Evolutionary conservation across 2,797 vertebrate species (phyloP).

Genomic region (Xenentodon cancila): DNA sequence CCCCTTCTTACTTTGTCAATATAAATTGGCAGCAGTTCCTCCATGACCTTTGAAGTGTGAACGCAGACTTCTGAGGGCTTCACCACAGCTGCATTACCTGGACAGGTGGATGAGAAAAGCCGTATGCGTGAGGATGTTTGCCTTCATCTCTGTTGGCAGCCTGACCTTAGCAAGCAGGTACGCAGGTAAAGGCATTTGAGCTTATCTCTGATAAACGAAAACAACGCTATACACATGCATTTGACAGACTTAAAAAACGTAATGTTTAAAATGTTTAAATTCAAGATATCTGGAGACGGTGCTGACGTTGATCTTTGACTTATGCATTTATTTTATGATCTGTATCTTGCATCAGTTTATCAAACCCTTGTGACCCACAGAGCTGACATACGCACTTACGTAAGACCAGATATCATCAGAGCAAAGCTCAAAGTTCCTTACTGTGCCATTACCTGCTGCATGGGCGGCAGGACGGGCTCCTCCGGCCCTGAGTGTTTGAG

Average conservation of each 20-base stretch:
- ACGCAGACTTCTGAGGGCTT: conserved; percentile 84
- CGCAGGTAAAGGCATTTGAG: too few relatives aligned
- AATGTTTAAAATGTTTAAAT: background rate
- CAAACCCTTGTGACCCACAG: conserved; percentile 31
- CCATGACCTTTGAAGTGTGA: conserved; percentile 83
- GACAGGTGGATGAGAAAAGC: conserved; percentile 11
- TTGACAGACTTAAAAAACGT: too few relatives aligned
- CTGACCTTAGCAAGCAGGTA: too few relatives aligned
- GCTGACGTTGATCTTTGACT: conserved; percentile 10
- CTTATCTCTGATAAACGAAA: too few relatives aligned
- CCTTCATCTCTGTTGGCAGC: conserved; percentile 1
- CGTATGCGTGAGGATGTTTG: background rate
- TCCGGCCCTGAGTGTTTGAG: background rate
- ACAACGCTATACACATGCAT: too few relatives aligned
- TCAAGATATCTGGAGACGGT: background rate
- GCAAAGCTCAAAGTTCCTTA: conserved; percentile 52
- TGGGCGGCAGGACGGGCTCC: background rate
- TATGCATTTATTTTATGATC: background rate
- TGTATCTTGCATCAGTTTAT: background rate
- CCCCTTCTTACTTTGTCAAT: conserved; percentile 80
- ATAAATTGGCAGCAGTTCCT: conserved; percentile 79
- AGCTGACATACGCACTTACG: background rate
- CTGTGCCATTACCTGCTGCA: conserved; percentile 27
- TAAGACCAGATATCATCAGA: conserved; percentile 34
- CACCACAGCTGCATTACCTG: conserved; percentile 84